Base-by-base conservation (phyloP, 2,797 vertebrate genomes). In the Galagoides demidoff region DNA sequence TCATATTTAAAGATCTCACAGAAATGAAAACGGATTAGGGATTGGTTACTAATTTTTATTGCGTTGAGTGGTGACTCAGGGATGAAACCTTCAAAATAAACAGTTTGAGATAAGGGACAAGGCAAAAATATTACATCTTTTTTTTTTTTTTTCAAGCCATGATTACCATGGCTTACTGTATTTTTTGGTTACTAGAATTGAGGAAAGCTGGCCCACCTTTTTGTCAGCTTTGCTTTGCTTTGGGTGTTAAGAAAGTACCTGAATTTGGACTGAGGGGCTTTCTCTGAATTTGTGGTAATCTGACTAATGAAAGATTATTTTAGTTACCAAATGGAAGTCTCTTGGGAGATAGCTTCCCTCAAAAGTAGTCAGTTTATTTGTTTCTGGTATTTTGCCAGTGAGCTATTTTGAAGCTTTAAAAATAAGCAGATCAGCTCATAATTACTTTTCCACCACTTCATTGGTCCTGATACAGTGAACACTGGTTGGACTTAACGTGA, bases 11-110 rank as follows among this genome's bases (percentile, higher is more conserved):
- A 96, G 81, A 95, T 96, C 31, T 79, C 25, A 91, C 11, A 90
- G 71, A 97, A 93, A 92, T 95, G 68, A 95, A 97, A 95, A 95
- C 2, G 78, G 79, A 91, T 95, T 95, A 95, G 52, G 19, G 70
- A 89, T 95, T 90, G 39, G 81, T 89, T 92, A 83, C 61, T 95
- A 81, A 83, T 91, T 94, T 96, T 97, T 93, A 96, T 94, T 95
- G 55, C 27, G 57, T 90, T 43, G 19, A 43, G 64, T 86, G 61
- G n/a, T 90, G 90, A 91, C 64, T 95, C 66, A 95, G 37, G 84
- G 52, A 94, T 92, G 34, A 90, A 94, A 92, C 70, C 63, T 95
- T 96, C 25, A 55, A 88, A 78, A 71, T 92, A 95, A 95, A 92
- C 76, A 87, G 68, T 85, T 88, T 87, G 74, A 88, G 76, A n/a